phyloP scores from a whole-genome alignment of 2,888 invertebrate species.

The Dugesia japonica region DNA sequence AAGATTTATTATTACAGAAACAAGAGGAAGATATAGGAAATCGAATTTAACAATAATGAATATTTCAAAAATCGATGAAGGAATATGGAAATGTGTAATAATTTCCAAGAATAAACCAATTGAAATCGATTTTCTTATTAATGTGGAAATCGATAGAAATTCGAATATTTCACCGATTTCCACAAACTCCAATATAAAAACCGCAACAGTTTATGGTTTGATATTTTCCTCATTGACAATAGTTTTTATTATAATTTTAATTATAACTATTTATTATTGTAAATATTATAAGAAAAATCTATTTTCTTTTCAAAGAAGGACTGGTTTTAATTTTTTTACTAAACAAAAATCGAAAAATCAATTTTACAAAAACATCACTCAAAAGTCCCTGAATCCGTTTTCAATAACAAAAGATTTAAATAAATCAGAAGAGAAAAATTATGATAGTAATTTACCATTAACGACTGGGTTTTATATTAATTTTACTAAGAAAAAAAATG shows the following conservation, averaged over 20 bases:
- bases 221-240: neutral
- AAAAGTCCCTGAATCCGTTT: neutral
- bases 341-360: neutral
- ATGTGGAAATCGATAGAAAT: neutral
- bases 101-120: neutral
- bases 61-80: neutral
- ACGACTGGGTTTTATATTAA: neutral
- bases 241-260: neutral
- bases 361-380: neutral
- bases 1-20: neutral
- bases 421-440: neutral
- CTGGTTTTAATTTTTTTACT: neutral
- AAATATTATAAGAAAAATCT: neutral
- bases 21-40: neutral
- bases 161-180: neutral
- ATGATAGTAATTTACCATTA: neutral
- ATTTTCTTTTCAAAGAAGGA: neutral
- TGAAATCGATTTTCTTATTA: neutral
- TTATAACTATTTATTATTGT: neutral
- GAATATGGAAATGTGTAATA: neutral
- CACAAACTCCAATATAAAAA: neutral
- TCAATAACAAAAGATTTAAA: neutral
- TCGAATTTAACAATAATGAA: neutral
- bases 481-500: conserved; percentile 8
- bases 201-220: neutral